phyloP scores from a whole-genome alignment of 2,888 invertebrate genomes.

The Junonia oenone region DNA sequence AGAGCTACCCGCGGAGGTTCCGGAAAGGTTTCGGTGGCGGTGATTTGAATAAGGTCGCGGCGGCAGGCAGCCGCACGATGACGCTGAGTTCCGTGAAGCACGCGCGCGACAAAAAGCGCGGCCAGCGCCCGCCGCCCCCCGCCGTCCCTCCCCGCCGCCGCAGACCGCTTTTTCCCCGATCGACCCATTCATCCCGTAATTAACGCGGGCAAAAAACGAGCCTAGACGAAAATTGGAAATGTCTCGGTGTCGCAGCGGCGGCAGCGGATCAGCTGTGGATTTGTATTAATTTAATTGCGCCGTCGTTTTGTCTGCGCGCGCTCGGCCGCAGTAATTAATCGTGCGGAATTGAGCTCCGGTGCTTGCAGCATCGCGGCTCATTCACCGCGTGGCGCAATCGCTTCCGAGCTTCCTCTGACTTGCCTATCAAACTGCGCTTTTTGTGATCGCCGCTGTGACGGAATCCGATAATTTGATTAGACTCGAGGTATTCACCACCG shows the following conservation, averaged over 20 bases:
- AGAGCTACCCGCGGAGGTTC: slow-evolving; percentile 2
- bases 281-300: slow-evolving; percentile 68
- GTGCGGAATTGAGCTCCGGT: slow-evolving; percentile 24
- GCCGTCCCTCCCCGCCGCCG: slow-evolving; percentile 24
- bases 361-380: slow-evolving; percentile 22
- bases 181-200: slow-evolving; percentile 67
- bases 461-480: slow-evolving; percentile 19
- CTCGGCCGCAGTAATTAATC: slow-evolving; percentile 30
- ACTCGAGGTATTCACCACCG: neutral
- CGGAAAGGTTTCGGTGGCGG: slow-evolving; percentile 4
- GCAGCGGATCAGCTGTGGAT: slow-evolving; percentile 46
- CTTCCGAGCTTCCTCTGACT: neutral
- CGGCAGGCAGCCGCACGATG: slow-evolving; percentile 27
- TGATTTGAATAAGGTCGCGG: slow-evolving; percentile 46
- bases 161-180: slow-evolving; percentile 35
- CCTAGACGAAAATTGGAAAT: slow-evolving; percentile 68
- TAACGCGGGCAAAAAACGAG: slow-evolving; percentile 66
- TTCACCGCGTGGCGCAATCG: neutral
- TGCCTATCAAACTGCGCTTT: slow-evolving; percentile 4
- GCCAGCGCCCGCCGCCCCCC: slow-evolving; percentile 20
- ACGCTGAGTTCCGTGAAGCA: slow-evolving; percentile 52
- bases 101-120: slow-evolving; percentile 52
- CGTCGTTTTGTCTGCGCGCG: slow-evolving; percentile 51
- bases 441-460: slow-evolving; percentile 14
- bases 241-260: slow-evolving; percentile 54